Evolutionary conservation across 2,888 invertebrate species (phyloP).

Genomic region (Idaea aversata): DNA sequence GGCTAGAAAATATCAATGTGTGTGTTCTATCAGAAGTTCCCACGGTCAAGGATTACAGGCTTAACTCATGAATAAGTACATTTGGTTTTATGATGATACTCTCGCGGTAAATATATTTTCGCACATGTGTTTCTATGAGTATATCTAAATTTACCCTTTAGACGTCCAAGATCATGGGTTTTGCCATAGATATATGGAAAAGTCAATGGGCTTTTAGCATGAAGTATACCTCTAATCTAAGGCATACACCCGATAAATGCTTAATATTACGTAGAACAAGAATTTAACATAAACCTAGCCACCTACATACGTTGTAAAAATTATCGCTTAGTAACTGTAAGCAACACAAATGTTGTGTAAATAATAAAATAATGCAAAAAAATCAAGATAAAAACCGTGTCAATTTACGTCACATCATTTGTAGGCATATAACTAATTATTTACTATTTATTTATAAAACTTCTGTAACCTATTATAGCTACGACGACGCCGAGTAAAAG

Average conservation of each 20-base stretch:
- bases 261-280: too few species aligned
- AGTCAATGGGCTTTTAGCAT: background rate
- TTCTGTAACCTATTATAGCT: background rate
- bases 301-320: too few species aligned
- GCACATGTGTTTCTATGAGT: slow-evolving; percentile 32
- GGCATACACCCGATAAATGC: too few species aligned
- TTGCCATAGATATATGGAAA: background rate
- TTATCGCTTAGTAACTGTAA: background rate
- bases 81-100: slow-evolving; percentile 71
- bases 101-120: slow-evolving; percentile 55
- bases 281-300: too few species aligned
- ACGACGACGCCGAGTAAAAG: background rate
- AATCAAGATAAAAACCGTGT: background rate
- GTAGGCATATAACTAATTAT: background rate
- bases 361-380: background rate
- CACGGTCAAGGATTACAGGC: too few species aligned
- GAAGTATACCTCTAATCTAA: too few species aligned
- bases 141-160: slow-evolving; percentile 15
- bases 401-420: background rate
- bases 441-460: background rate
- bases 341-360: background rate
- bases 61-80: slow-evolving; percentile 38
- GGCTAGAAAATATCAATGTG: too few species aligned
- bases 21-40: too few species aligned
- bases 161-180: background rate